Conservation (phyloP, 2,797 vertebrate species). For the Ficedula albicollis region DNA sequence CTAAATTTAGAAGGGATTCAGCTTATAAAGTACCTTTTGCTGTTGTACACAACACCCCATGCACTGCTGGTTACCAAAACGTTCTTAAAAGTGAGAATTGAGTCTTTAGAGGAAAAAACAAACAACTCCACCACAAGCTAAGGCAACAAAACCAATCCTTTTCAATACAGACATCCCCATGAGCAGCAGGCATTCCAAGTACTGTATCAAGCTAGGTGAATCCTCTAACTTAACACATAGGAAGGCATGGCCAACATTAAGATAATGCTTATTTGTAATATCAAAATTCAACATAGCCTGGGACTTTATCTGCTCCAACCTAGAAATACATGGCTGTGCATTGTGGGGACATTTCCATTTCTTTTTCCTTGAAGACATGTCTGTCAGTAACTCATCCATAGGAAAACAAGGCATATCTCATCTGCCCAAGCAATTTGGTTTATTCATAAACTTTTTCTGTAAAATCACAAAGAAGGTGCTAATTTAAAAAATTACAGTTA, state of each 20-base stretch:
- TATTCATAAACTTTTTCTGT: neutral
- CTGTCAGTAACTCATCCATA: neutral
- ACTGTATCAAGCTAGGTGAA: neutral
- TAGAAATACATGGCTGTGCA: neutral
- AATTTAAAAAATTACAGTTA: neutral
- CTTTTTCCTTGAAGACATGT: neutral
- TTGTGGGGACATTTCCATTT: neutral
- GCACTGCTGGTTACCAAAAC: neutral
- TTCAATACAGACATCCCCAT: neutral
- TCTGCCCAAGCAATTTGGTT: neutral
- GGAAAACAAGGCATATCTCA: neutral
- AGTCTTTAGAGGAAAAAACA: neutral
- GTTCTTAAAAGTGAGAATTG: neutral
- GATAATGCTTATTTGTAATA: neutral
- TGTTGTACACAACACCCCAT: neutral
- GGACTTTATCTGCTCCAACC: neutral
- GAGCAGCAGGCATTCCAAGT: neutral
- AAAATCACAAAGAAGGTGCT: neutral
- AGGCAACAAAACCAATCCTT: neutral
- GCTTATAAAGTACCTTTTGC: neutral
- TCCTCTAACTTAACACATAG: neutral
- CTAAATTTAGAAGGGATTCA: neutral
- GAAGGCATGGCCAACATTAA: neutral
- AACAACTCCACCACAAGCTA: neutral
- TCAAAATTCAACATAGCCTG: neutral